Evolutionary conservation across 2,888 invertebrate species (phyloP).

Genomic region (Bimastos eiseni): DNA sequence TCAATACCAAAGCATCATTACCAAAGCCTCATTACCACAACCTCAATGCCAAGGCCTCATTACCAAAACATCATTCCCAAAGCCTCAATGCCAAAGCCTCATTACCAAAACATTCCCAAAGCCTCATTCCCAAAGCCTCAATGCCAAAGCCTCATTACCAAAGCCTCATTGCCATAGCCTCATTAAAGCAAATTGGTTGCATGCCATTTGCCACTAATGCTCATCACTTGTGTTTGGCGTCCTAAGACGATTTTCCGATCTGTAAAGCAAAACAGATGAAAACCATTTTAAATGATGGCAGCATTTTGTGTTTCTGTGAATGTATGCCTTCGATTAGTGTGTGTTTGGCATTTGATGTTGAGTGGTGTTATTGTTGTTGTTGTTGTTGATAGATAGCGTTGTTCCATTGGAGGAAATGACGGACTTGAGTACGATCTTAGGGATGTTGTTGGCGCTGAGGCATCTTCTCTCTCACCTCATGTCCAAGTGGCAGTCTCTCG

Average conservation of each 20-base stretch:
- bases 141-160: too few species aligned
- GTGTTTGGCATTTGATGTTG: background rate
- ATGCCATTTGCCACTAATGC: background rate
- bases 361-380: too few species aligned
- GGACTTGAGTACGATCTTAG: constrained; percentile 68
- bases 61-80: too few species aligned
- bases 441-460: constrained; percentile 72
- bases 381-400: constrained; percentile 65
- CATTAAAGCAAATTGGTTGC: too few species aligned
- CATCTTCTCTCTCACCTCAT: constrained; percentile 68
- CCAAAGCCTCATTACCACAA: too few species aligned
- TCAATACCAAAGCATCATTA: too few species aligned
- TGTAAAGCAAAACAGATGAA: background rate
- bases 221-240: background rate
- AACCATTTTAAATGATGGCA: background rate
- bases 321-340: background rate
- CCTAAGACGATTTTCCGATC: background rate
- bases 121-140: too few species aligned
- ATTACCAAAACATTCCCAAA: too few species aligned
- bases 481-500: constrained; percentile 54
- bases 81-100: too few species aligned
- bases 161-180: too few species aligned
- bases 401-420: constrained; percentile 67
- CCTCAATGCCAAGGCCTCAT: too few species aligned
- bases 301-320: background rate